Evolutionary conservation across 2,888 invertebrate genomes (phyloP), one percentile per base, ranked within the genome.

Genomic region (Cyrtodaria siliqua): DNA sequence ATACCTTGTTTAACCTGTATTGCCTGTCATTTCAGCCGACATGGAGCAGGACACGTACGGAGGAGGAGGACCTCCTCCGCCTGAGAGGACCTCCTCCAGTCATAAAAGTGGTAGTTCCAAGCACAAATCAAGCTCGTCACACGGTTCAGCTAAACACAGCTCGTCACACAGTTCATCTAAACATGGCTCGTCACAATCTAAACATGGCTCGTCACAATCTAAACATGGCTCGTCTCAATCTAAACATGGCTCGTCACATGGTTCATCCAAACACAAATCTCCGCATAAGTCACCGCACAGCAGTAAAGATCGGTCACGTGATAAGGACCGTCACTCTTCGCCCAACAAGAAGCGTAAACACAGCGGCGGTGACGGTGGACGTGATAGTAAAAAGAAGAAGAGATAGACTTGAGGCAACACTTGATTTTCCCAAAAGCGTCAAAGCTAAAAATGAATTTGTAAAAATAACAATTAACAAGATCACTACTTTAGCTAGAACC

Each of bases 301-400:
- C 3, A n/a, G 24, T 29, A 33, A 33, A 38, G 29, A 68, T 59
- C 49, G 59, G 27, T n/a, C n/a, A n/a, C n/a, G n/a, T n/a, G n/a
- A n/a, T n/a, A n/a, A n/a, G n/a, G 56, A 69, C 52, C 59, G 71
- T 47, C 60, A 85, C 72, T 55, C 68, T 63, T 66, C 73, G 2
- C 53, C 76, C 9, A n/a, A n/a, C n/a, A 76, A 80, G 68, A 86
- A 86, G 49, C 78, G 84, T 0, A 74, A 75, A 24, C 82, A 83
- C 44, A 86, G 84, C 52, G 68, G 85, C 29, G 82, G 79, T 12
- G 70, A 79, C 20, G 52, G 49, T 56, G 70, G 70, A 14, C 64
- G 83, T 9, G 79, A 83, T 44, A 82, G 83, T 56, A 84, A 87
- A 56, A 86, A 84, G 74, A 86, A 83, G 68, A 84, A 67, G 56